phyloP scores from a whole-genome alignment of 2,797 vertebrate genomes.

The Xiphophorus birchmanni region DNA sequence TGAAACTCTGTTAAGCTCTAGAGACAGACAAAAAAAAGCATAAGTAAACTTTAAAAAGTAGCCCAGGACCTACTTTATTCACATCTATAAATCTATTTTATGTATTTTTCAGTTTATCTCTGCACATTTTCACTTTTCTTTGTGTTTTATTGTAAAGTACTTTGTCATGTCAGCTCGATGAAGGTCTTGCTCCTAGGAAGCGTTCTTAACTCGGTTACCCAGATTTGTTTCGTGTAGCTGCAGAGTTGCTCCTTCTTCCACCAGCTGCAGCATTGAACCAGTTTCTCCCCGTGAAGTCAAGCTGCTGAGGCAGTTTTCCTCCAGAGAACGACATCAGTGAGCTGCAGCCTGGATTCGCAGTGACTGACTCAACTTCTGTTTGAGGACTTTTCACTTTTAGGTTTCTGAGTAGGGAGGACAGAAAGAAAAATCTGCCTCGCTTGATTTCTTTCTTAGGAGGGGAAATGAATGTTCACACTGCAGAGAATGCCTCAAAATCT shows the following conservation, averaged over 20 bases:
- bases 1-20: not conserved
- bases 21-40: not conserved
- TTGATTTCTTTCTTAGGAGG: slow-evolving; percentile 30
- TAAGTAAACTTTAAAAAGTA: slow-evolving; percentile 7
- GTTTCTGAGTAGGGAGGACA: slow-evolving; percentile 13
- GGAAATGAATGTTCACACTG: slow-evolving; percentile 21
- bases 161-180: not conserved
- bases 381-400: slow-evolving; percentile 36
- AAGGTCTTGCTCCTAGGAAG: not conserved
- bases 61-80: slow-evolving; percentile 14
- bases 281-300: slow-evolving; percentile 41
- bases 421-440: slow-evolving; percentile 25
- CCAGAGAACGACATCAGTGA: slow-evolving; percentile 46
- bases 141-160: not conserved
- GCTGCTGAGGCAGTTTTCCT: slow-evolving; percentile 49
- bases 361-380: slow-evolving; percentile 46
- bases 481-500: slow-evolving; percentile 11
- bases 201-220: slow-evolving; percentile 9
- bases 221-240: slow-evolving; percentile 15
- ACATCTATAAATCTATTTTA: not conserved
- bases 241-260: not conserved
- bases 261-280: slow-evolving; percentile 43
- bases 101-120: not conserved
- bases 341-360: slow-evolving; percentile 36
- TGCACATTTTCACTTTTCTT: not conserved